Percentiles rank a stretch among this genome's conserved stretches.
phyloP scores from a whole-genome alignment of 2,888 invertebrate species.

The Calliphora vomitoria region DNA sequence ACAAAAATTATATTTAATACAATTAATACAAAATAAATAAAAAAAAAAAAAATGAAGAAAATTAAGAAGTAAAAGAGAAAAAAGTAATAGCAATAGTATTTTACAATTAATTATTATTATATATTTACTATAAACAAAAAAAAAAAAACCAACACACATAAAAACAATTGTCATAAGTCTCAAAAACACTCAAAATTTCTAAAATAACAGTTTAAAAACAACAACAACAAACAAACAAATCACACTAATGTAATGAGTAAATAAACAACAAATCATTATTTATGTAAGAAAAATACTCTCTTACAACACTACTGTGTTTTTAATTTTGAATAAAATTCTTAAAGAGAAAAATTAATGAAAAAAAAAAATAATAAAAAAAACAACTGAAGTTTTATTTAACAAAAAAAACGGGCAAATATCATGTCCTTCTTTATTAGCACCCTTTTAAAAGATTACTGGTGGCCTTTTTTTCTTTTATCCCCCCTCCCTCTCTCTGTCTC shows the following conservation, averaged over 20 bases:
- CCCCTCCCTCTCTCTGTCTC: not conserved
- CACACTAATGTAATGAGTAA: constrained; percentile 55
- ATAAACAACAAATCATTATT: constrained; percentile 55
- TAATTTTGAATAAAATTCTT: constrained; percentile 73
- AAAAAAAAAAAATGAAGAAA: constrained; percentile 31
- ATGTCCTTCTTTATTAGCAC: too few relatives aligned
- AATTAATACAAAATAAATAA: constrained; percentile 21
- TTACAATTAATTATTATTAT: constrained; percentile 64
- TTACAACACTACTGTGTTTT: constrained; percentile 64
- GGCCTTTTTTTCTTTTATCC: not conserved
- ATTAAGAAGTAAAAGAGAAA: constrained; percentile 23
- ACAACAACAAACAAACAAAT: constrained; percentile 42
- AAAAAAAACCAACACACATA: constrained; percentile 23
- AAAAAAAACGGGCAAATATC: too few relatives aligned
- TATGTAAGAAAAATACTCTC: constrained; percentile 41
- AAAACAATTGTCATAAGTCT: constrained; percentile 66
- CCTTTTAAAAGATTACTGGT: not conserved
- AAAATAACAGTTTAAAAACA: constrained; percentile 27
- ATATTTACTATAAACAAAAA: constrained; percentile 19
- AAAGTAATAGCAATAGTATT: constrained; percentile 70
- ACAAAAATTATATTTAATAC: constrained; percentile 30
- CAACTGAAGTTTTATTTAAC: constrained; percentile 46
- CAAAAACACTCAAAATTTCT: constrained; percentile 44
- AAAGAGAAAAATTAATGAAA: constrained; percentile 58
- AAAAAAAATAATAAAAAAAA: constrained; percentile 2